These are phyloP conservation scores for Macaca mulatta DNA, from an alignment of 2,113 vertebrate species.

Conservation along the genomic window DNA sequence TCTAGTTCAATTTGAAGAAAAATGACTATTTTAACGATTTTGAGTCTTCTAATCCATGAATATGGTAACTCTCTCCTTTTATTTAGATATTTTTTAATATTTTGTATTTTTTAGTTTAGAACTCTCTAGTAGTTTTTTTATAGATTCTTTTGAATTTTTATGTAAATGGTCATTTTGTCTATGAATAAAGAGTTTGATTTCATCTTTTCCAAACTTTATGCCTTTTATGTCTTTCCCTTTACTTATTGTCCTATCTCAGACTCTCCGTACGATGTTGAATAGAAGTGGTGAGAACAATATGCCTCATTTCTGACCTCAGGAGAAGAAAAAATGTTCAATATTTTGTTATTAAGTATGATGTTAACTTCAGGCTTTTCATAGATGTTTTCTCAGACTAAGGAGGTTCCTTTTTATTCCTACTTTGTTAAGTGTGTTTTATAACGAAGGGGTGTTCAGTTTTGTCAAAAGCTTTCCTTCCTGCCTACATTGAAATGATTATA, in stretches of 20 bases:
- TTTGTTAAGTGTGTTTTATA: background rate
- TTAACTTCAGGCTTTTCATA: slow-evolving; percentile 2
- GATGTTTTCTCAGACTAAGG: background rate
- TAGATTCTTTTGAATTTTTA: background rate
- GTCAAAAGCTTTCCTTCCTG: background rate
- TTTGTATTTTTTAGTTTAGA: background rate
- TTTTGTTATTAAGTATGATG: background rate
- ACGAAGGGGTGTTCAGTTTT: background rate
- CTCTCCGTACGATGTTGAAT: background rate
- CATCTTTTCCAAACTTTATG: background rate
- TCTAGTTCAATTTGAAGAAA: background rate
- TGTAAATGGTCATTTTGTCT: background rate
- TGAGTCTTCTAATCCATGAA: background rate
- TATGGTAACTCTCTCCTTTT: background rate
- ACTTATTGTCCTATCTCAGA: background rate
- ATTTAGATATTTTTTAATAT: background rate
- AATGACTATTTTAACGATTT: background rate
- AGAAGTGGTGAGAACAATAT: background rate
- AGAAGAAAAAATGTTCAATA: background rate
- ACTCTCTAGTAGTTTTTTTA: background rate
- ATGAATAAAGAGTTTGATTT: background rate
- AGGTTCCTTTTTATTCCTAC: background rate
- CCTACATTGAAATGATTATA: background rate
- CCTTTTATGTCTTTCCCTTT: background rate
- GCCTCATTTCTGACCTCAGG: background rate